These are phyloP conservation scores for Cuniculus paca DNA, from an alignment of 2,797 vertebrate genomes.

Conservation along the genomic window DNA sequence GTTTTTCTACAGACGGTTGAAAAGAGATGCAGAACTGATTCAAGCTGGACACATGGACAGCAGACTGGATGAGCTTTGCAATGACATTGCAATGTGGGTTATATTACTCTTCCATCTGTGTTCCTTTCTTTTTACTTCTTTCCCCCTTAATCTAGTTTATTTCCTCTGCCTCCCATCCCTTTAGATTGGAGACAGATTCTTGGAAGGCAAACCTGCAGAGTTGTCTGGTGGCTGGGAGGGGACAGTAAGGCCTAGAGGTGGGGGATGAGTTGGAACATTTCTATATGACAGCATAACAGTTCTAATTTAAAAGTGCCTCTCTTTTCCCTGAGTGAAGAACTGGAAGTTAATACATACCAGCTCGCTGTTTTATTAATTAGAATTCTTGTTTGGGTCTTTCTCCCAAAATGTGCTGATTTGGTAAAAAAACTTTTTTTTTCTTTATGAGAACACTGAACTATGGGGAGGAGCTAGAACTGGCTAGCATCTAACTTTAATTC, in stretches of 20 bases:
- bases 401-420: background rate
- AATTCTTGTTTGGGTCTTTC: background rate
- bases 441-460: background rate
- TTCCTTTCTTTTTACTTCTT: background rate
- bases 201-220: slow-evolving; percentile 18
- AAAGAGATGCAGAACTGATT: slow-evolving; percentile 96
- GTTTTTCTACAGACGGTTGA: slow-evolving; percentile 92
- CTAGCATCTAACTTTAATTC: slow-evolving; percentile 55
- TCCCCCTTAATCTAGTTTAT: slow-evolving; percentile 27
- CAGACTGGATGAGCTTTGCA: slow-evolving; percentile 95
- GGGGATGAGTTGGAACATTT: slow-evolving; percentile 32
- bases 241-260: slow-evolving; percentile 30
- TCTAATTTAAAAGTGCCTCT: slow-evolving; percentile 53
- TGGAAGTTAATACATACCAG: background rate
- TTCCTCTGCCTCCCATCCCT: slow-evolving; percentile 14
- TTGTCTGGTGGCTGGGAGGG: background rate
- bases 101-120: slow-evolving; percentile 63
- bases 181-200: slow-evolving; percentile 61
- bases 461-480: background rate
- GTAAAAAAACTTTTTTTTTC: background rate
- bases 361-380: slow-evolving; percentile 27
- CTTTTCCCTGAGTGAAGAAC: slow-evolving; percentile 34
- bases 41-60: slow-evolving; percentile 95
- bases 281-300: background rate
- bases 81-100: slow-evolving; percentile 94